Conservation (phyloP, 2,888 invertebrate species). For the Clistopyga incitator region DNA sequence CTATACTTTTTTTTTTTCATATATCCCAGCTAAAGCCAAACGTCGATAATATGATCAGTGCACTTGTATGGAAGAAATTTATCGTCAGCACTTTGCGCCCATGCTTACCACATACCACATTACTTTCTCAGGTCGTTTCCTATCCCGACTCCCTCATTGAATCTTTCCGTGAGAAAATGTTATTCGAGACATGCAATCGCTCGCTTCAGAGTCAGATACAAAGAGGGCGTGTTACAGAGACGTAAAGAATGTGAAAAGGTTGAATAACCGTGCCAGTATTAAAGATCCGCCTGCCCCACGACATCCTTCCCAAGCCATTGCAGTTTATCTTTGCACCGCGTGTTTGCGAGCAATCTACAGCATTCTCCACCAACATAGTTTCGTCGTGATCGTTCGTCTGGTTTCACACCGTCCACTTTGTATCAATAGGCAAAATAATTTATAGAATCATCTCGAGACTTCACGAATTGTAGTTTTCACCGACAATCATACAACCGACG, state of each 20-base stretch:
- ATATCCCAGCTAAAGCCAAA: too few relatives aligned
- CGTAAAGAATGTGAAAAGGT: background rate
- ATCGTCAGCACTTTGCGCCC: background rate
- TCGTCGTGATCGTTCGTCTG: background rate
- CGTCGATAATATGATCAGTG: background rate
- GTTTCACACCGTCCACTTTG: background rate
- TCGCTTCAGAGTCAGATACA: background rate
- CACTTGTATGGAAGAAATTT: background rate
- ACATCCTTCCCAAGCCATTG: background rate
- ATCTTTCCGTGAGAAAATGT: background rate
- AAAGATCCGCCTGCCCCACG: background rate
- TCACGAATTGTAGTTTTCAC: conserved; percentile 4
- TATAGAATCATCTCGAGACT: conserved; percentile 1
- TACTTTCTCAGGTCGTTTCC: background rate
- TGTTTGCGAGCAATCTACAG: background rate
- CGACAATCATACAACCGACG: background rate
- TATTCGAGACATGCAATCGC: background rate
- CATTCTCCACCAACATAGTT: background rate
- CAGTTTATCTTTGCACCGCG: conserved; percentile 4
- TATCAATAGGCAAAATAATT: background rate
- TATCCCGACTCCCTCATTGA: background rate
- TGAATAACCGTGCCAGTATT: background rate
- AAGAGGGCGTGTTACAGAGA: background rate
- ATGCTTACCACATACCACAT: background rate
- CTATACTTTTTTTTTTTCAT: too few relatives aligned